Percentiles rank a stretch among this genome's conserved stretches.
Conservation (phyloP, 2,113 vertebrate genomes). For the Sigmodon hispidus region DNA sequence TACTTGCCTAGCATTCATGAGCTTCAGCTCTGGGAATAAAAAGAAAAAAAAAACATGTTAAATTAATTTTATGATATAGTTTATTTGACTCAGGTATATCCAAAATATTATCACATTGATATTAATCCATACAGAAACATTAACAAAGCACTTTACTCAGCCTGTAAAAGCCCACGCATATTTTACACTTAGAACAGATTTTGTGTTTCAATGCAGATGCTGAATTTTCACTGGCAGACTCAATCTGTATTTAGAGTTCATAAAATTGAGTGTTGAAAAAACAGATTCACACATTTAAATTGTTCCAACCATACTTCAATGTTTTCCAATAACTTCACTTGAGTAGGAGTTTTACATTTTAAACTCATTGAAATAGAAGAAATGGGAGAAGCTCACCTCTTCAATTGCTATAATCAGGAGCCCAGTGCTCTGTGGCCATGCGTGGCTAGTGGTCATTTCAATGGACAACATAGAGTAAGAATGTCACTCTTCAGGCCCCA, state of each 20-base stretch:
- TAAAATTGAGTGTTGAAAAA: constrained; percentile 64
- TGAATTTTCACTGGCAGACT: constrained; percentile 62
- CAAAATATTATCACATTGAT: constrained; percentile 24
- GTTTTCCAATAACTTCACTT: constrained; percentile 1
- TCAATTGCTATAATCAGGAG: rapidly evolving
- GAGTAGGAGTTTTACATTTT: constrained; percentile 12
- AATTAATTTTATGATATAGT: constrained; percentile 47
- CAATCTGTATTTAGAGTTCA: constrained; percentile 62
- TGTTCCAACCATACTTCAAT: constrained; percentile 25
- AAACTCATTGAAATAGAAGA: constrained; percentile 37
- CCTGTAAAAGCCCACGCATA: constrained; percentile 19
- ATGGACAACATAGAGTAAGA: rapidly evolving
- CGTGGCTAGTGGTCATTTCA: background rate
- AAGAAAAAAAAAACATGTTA: background rate
- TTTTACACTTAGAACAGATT: constrained; percentile 46
- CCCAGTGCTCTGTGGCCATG: background rate
- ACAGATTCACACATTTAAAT: constrained; percentile 48
- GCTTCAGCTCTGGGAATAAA: background rate
- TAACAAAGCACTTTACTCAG: background rate
- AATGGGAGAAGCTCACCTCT: background rate
- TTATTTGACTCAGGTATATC: constrained; percentile 41
- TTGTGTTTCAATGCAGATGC: constrained; percentile 55
- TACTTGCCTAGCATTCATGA: background rate
- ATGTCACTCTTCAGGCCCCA: rapidly evolving
- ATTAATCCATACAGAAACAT: constrained; percentile 22